Base-by-base conservation (phyloP, 2,113 vertebrate species). In the Otolemur garnettii region DNA sequence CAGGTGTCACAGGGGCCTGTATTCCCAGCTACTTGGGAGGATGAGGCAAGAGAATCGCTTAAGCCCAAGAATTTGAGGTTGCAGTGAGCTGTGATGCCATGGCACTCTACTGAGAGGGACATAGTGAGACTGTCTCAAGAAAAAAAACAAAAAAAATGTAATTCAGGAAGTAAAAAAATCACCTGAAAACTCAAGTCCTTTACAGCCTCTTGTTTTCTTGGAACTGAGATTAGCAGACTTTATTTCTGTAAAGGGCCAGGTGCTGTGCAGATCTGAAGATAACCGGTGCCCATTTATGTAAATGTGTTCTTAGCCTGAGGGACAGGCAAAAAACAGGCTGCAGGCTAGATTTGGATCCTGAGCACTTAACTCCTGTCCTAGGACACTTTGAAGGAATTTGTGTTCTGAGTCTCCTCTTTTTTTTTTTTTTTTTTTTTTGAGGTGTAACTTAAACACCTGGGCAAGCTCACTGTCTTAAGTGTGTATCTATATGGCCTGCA, bases 351-450 rank as follows among this genome's bases (percentile, higher is more conserved):
- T 55, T 60, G 57, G 53, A 38, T 28, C 88, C 35, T 4, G 30
- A 59, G 64, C 33, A 42, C 71, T 79, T 17, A 3, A 82, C 53
- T 50, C 35, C 45, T 69, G 45, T 60, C 50, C 21, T 50, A 57
- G 72, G 89, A n/a, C 12, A 42, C 15, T 33, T 15, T 95, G 69
- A 71, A n/a, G 0, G 4, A 86, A 38, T 78, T 57, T 35, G 22
- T 35, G 7, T 60, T 79, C 28, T 57, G 50, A 77, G 38, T 60
- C 26, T 90, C 60, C 50, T n/a, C 35, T 50, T 92, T 78, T 66
- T 30, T 92, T 78, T 77, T 78, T 92, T 78, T 77, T 78, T 50
- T 92, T 78, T 66, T 30, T 92, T 78, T 77, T 78, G 5, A 7
- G 1, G 42, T 69, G 30, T 55, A 66, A 74, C 35, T 45, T 11